Percentiles rank a stretch among this genome's conserved stretches.
Evolutionary conservation across 92 coral and sea anemone species (phyloP).

Genomic region (Epizoanthus stellaris): DNA sequence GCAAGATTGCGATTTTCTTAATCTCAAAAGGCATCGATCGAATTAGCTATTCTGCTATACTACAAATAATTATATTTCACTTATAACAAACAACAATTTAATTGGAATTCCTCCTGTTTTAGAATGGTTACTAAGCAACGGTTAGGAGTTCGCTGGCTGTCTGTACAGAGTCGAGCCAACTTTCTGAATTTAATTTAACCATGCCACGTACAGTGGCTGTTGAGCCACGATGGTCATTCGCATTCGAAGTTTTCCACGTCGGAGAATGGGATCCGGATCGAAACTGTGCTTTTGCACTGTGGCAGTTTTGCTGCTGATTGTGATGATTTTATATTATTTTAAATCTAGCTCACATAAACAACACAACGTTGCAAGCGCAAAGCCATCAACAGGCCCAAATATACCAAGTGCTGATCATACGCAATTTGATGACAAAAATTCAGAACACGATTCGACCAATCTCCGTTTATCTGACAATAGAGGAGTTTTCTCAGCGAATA

Average conservation of each 20-base stretch:
- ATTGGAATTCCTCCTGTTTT: not conserved
- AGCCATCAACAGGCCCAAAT: not conserved
- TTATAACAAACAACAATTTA: slow-evolving; percentile 47
- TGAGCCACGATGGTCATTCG: slow-evolving; percentile 23
- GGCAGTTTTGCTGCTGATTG: not conserved
- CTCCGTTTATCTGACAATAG: not conserved
- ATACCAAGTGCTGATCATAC: not conserved
- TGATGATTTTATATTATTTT: slow-evolving; percentile 8
- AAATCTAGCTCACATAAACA: not conserved
- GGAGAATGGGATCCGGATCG: slow-evolving; percentile 14
- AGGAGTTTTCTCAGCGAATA: not conserved
- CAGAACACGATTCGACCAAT: not conserved
- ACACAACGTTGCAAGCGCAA: not conserved
- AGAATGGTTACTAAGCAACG: slow-evolving; percentile 18
- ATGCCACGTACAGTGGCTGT: slow-evolving; percentile 30
- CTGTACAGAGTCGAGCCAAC: not conserved
- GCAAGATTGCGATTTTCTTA: no score
- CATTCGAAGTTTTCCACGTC: slow-evolving; percentile 17
- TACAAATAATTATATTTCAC: slow-evolving; percentile 20
- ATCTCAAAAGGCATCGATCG: no score
- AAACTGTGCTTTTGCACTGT: slow-evolving; percentile 4
- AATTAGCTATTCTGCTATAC: no score
- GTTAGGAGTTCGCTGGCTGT: not conserved
- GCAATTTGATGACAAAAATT: not conserved
- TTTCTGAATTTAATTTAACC: slow-evolving; percentile 8